Conservation (phyloP, 2,113 vertebrate genomes). For the Damaliscus lunatus region DNA sequence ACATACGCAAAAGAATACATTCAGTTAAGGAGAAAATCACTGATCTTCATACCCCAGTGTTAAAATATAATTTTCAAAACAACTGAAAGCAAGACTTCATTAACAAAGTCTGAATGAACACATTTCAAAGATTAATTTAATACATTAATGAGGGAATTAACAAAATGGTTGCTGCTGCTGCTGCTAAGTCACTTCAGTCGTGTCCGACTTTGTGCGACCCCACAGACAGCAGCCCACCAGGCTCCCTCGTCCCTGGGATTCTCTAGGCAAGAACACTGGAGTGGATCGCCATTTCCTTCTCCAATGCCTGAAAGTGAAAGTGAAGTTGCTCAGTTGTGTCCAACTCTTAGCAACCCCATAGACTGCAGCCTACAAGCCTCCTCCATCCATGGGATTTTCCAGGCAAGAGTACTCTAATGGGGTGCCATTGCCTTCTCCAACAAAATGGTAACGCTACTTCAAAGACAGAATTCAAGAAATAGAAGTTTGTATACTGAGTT, state of each 20-base stretch:
- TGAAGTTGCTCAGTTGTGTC: too few species aligned
- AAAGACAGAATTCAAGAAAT: not conserved
- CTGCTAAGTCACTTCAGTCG: too few species aligned
- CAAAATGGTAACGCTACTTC: not conserved
- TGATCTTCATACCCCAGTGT: not conserved
- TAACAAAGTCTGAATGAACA: not conserved
- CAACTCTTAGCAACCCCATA: too few species aligned
- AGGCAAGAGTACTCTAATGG: too few species aligned
- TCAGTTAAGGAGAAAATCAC: not conserved
- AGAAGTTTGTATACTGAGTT: not conserved
- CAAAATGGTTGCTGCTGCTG: not conserved
- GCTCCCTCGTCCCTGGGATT: too few species aligned
- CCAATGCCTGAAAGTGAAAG: too few species aligned
- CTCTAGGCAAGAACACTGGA: too few species aligned
- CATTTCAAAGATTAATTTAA: not conserved
- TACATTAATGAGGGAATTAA: not conserved
- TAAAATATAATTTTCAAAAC: slow-evolving; percentile 15
- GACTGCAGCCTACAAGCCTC: too few species aligned
- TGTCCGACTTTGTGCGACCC: accelerated
- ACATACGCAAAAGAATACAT: not conserved
- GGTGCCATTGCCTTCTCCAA: not conserved
- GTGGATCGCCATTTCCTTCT: too few species aligned
- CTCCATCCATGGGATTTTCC: too few species aligned
- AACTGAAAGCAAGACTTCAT: not conserved
- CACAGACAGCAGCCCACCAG: accelerated